Evolutionary conservation across 2,113 vertebrate species (phyloP).

Genomic region (Naja naja): DNA sequence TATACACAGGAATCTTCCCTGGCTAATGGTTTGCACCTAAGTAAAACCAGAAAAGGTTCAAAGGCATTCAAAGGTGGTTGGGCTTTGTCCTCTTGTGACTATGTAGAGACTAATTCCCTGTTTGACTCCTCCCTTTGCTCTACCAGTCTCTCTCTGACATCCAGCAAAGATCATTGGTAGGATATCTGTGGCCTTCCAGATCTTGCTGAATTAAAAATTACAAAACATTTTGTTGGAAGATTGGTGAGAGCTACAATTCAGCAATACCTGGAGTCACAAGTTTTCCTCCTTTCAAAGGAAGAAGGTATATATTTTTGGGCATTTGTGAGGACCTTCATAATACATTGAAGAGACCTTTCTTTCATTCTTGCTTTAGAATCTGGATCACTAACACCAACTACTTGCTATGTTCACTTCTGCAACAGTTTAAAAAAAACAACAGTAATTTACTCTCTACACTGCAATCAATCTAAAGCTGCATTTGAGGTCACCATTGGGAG

Average conservation of each 20-base stretch:
- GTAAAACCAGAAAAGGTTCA: too few species aligned
- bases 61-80: too few species aligned
- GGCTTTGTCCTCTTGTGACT: too few species aligned
- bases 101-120: not conserved
- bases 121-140: not conserved
- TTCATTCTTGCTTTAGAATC: not conserved
- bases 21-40: too few species aligned
- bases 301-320: not conserved
- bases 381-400: not conserved
- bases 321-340: not conserved
- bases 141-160: not conserved
- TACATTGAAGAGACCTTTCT: not conserved
- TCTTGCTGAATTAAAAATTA: not conserved
- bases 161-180: not conserved
- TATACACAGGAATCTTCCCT: too few species aligned
- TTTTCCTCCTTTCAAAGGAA: not conserved
- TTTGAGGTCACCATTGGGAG: not conserved
- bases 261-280: not conserved
- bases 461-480: not conserved
- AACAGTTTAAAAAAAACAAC: not conserved
- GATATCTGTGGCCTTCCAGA: not conserved
- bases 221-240: not conserved
- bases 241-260: not conserved
- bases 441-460: not conserved
- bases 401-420: not conserved